Evolutionary conservation across 2,113 vertebrate genomes (phyloP), one percentile per base, ranked within the genome.

Genomic region (Amblyornis subalaris): DNA sequence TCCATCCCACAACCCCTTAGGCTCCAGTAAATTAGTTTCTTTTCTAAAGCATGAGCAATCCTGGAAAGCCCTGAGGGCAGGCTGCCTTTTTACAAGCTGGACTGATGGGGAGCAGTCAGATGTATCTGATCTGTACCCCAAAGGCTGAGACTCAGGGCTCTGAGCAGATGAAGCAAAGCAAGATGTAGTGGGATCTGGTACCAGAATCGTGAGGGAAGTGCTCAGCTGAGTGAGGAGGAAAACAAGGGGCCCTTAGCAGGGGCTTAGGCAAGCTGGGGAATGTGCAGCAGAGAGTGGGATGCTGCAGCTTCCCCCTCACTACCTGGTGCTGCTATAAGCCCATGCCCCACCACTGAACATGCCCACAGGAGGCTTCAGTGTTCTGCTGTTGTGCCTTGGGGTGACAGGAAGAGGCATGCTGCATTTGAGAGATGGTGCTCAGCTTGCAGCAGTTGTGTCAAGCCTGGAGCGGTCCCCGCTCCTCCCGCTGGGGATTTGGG

Each of bases 331-430:
- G 14, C 57, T 47, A 1, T 11, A 7, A 45, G 76, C 50, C 76
- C 0, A 0, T 71, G 47, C 33, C 36, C 53, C n/a, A 54, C 6
- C 1, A 3, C 15, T 66, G 55, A 45, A 20, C 2, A 0, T 77
- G 74, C 70, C 47, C 54, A 15, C 28, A 28, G 54, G 53, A 28
- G 31, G 28, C 4, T 74, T 48, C 40, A 38, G 42, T 4, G 44
- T 42, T 73, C 25, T 73, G 45, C 31, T 86, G 15, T 33, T 2
- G 2, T 57, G 35, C 17, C 0, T 8, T 70, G 60, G 26, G 47
- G 44, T 0, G 1, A 4, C 22, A 57, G 81, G 29, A 60, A 38
- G 40, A 82, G 31, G 65, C 44, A 28, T 78, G 58, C 45, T 79
- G 55, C 5, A 1, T 31, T 53, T 71, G 33, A 57, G 85, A 82